Evolutionary conservation across 30 jellyfish, hydroid and myxozoan species (phyloP).

Genomic region (Rhopilema esculentum): DNA sequence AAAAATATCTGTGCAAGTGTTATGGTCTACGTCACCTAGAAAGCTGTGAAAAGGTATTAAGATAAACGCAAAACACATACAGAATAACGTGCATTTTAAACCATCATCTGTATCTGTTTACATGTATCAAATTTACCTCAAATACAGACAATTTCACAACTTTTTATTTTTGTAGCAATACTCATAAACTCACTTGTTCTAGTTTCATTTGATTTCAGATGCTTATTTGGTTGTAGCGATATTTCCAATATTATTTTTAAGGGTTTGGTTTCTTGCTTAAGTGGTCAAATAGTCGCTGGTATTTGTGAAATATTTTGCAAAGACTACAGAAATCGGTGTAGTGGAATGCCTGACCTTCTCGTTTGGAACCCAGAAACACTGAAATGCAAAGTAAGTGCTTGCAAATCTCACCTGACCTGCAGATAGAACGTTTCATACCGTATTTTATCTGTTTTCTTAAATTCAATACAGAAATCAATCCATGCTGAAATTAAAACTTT

Average conservation of each 20-base stretch:
- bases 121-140: not conserved
- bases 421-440: too few relatives aligned
- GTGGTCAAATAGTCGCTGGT: constrained; percentile 63
- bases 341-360: constrained; percentile 96
- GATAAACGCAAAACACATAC: too few relatives aligned
- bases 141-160: not conserved
- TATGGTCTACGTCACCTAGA: too few relatives aligned
- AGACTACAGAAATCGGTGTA: constrained; percentile 81
- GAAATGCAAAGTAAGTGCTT: constrained; percentile 80
- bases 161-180: not conserved
- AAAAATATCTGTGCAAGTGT: too few relatives aligned
- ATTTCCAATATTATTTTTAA: too few relatives aligned
- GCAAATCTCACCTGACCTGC: not conserved
- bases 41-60: too few relatives aligned
- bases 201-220: too few relatives aligned
- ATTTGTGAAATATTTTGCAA: constrained; percentile 85
- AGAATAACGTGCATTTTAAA: too few relatives aligned
- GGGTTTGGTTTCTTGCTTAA: constrained; percentile 81
- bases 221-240: too few relatives aligned
- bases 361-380: constrained; percentile 85
- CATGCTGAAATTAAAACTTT: not conserved
- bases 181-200: too few relatives aligned
- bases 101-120: too few relatives aligned
- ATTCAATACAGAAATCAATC: not conserved
- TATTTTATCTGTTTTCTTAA: not conserved